phyloP scores from a whole-genome alignment of 2,888 invertebrate species.

The Steinernema carpocapsae region DNA sequence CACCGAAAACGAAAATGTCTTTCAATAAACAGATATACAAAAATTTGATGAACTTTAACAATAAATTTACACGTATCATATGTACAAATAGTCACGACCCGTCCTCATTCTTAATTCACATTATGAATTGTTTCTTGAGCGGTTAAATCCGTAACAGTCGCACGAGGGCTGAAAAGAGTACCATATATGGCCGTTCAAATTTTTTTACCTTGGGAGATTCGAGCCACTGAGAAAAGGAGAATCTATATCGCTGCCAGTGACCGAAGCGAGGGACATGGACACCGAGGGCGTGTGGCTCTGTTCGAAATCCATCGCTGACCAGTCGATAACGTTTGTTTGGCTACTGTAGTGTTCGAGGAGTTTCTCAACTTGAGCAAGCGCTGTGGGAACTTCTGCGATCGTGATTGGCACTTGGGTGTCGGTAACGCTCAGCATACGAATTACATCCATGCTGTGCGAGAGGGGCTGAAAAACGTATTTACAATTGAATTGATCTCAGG shows the following conservation, averaged over 20 bases:
- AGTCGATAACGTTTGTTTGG: conserved; percentile 53
- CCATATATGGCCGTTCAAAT: neutral
- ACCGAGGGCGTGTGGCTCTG: neutral
- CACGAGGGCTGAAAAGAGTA: neutral
- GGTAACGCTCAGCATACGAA: conserved; percentile 52
- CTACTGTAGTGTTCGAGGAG: conserved; percentile 50
- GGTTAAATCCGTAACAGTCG: neutral
- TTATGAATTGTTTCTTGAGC: neutral
- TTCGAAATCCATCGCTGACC: conserved; percentile 34
- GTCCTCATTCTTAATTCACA: no score
- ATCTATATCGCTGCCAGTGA: conserved; percentile 9
- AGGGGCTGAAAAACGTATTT: conserved; percentile 50
- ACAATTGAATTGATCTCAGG: no score
- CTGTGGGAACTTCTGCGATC: conserved; percentile 48
- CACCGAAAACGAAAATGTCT: neutral
- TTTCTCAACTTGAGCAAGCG: conserved; percentile 48
- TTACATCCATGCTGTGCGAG: conserved; percentile 56
- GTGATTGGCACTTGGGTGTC: conserved; percentile 51
- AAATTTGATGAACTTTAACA: no score
- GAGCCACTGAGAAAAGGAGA: neutral
- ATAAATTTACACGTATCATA: no score
- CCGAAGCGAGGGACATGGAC: neutral
- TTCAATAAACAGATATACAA: neutral
- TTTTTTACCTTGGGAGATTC: conserved; percentile 3
- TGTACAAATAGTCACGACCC: no score